Conservation (phyloP, 2,797 vertebrate genomes). For the Dendrocincla tyrannina region DNA sequence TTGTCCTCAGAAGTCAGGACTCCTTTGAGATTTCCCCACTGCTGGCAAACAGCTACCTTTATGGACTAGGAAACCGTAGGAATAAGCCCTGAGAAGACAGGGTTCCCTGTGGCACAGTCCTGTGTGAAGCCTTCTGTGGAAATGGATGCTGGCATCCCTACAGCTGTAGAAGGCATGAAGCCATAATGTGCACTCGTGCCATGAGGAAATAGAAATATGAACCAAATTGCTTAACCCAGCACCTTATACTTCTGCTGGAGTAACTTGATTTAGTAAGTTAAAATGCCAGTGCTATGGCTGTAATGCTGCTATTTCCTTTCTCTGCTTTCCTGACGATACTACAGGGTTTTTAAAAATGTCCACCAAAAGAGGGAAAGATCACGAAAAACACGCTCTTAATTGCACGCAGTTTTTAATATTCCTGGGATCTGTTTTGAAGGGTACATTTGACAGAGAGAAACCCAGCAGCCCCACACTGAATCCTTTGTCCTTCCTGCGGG, state of each 20-base stretch:
- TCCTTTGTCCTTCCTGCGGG: conserved; percentile 80
- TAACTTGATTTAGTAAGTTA: conserved; percentile 42
- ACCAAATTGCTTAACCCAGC: conserved; percentile 12
- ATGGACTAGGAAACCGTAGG: background rate
- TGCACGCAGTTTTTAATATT: conserved; percentile 36
- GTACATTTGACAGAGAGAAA: conserved; percentile 60
- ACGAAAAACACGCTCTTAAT: background rate
- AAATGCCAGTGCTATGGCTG: conserved; percentile 14
- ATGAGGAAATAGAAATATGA: background rate
- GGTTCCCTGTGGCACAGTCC: background rate
- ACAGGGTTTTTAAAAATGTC: background rate
- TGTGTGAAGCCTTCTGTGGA: background rate
- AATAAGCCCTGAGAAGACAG: background rate
- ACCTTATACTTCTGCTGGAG: conserved; percentile 2
- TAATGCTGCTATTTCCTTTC: background rate
- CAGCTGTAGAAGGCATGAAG: background rate
- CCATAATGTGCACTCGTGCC: rapidly evolving
- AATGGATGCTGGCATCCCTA: background rate
- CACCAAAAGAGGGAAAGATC: background rate
- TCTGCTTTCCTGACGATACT: background rate
- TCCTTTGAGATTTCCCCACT: background rate
- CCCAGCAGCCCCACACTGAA: conserved; percentile 70
- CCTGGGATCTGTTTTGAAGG: conserved; percentile 64
- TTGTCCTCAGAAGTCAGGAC: background rate
- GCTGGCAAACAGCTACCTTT: background rate